These are phyloP conservation scores for Trachelus tabidus DNA, from an alignment of 2,888 invertebrate species.

Conservation along the genomic window DNA sequence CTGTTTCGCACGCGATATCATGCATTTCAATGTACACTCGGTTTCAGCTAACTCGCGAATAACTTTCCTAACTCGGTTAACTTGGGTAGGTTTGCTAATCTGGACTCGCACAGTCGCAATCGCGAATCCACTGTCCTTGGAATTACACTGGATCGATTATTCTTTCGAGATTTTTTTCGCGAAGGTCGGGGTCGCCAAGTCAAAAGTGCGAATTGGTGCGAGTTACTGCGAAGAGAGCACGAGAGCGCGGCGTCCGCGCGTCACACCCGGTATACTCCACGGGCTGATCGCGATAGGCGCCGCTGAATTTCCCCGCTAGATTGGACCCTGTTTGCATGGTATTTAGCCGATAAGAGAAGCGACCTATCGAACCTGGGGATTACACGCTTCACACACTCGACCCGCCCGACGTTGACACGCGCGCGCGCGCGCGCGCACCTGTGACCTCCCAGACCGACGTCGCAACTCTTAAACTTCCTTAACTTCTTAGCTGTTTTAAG, in stretches of 20 bases:
- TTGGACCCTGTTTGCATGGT: conserved; percentile 56
- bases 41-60: conserved; percentile 41
- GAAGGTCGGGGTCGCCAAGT: background rate
- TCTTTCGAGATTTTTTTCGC: background rate
- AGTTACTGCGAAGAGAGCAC: too few relatives aligned
- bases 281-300: conserved; percentile 29
- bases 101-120: background rate
- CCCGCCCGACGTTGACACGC: conserved; percentile 17
- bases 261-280: too few relatives aligned
- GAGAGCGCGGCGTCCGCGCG: too few relatives aligned
- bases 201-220: too few relatives aligned
- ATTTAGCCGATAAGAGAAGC: conserved; percentile 51
- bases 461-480: conserved; percentile 6
- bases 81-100: background rate
- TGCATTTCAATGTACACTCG: conserved; percentile 54
- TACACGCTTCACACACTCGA: conserved; percentile 45
- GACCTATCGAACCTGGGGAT: conserved; percentile 50
- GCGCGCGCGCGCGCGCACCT: conserved; percentile 28
- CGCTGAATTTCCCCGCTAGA: conserved; percentile 40
- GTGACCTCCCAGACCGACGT: conserved; percentile 4
- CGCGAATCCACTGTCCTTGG: background rate
- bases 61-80: too few relatives aligned
- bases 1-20: conserved; percentile 58
- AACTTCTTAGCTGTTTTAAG: background rate
- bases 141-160: background rate